Percentiles rank a stretch among this genome's conserved stretches.
Evolutionary conservation across 2,113 vertebrate species (phyloP).

Genomic region (Aldabrachelys gigantea): DNA sequence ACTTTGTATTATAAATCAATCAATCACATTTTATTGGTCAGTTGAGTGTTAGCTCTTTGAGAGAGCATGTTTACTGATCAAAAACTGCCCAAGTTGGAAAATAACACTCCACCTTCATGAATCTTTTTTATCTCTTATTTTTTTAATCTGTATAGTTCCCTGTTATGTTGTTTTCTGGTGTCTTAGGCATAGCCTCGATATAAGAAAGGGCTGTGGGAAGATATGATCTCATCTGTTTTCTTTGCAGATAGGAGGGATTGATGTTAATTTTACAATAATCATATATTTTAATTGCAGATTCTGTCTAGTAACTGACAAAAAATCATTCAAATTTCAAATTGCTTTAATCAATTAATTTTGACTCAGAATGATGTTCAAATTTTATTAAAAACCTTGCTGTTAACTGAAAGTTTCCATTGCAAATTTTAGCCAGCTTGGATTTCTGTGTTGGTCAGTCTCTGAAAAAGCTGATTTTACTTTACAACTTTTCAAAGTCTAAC

Average conservation of each 20-base stretch:
- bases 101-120: background rate
- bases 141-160: background rate
- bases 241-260: constrained; percentile 25
- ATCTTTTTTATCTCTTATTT: background rate
- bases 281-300: constrained; percentile 25
- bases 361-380: constrained; percentile 69
- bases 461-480: constrained; percentile 80
- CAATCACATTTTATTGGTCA: constrained; percentile 48
- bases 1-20: constrained; percentile 53
- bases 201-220: background rate
- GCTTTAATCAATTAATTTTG: constrained; percentile 74
- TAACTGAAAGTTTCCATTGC: constrained; percentile 80
- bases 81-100: background rate
- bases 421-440: constrained; percentile 77
- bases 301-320: constrained; percentile 60
- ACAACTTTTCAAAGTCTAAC: constrained; percentile 70
- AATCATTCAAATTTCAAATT: constrained; percentile 69
- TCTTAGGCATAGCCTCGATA: background rate
- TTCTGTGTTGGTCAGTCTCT: constrained; percentile 80
- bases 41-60: constrained; percentile 31
- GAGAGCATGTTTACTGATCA: background rate
- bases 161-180: background rate
- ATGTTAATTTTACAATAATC: constrained; percentile 11
- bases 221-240: background rate
- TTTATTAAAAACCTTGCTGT: constrained; percentile 79